Percentiles rank a stretch among this genome's conserved stretches.
These are phyloP conservation scores for Lepidochitona cinerea DNA, from an alignment of 2,888 invertebrate species.

Conservation along the genomic window DNA sequence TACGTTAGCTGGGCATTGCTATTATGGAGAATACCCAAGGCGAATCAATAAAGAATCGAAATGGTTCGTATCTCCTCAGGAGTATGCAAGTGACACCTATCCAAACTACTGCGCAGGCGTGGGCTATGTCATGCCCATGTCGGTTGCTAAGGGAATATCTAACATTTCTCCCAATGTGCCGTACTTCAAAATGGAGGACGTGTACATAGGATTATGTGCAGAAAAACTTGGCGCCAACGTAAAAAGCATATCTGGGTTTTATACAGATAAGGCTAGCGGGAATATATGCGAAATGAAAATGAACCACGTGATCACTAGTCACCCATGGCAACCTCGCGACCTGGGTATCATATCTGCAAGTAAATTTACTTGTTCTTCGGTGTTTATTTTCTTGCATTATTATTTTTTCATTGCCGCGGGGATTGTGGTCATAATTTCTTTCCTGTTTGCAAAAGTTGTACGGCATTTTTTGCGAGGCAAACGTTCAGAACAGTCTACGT, in stretches of 20 bases:
- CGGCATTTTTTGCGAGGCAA: too few relatives aligned
- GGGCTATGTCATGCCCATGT: slow-evolving; percentile 47
- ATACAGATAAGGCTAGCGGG: slow-evolving; percentile 17
- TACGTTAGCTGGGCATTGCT: slow-evolving; percentile 40
- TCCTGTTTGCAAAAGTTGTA: too few relatives aligned
- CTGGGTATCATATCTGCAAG: too few relatives aligned
- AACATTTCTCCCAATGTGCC: slow-evolving; percentile 46
- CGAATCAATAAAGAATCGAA: slow-evolving; percentile 32
- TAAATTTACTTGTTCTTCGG: too few relatives aligned
- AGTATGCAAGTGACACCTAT: slow-evolving; percentile 44
- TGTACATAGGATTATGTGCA: slow-evolving; percentile 50
- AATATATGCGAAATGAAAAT: slow-evolving; percentile 37
- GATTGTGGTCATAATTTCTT: too few relatives aligned
- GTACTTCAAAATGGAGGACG: slow-evolving; percentile 58
- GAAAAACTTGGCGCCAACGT: slow-evolving; percentile 36
- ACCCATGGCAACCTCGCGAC: too few relatives aligned
- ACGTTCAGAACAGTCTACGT: too few relatives aligned
- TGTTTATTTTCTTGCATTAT: too few relatives aligned
- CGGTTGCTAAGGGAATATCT: slow-evolving; percentile 38
- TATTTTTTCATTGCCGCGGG: too few relatives aligned
- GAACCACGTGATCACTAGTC: slow-evolving; percentile 34
- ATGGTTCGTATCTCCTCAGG: slow-evolving; percentile 47
- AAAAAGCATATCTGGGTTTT: slow-evolving; percentile 36
- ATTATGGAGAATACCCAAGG: not conserved
- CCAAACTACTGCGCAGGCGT: slow-evolving; percentile 58